Evolutionary conservation across 2,797 vertebrate genomes (phyloP).

Genomic region (Micropoecilia bifurca): DNA sequence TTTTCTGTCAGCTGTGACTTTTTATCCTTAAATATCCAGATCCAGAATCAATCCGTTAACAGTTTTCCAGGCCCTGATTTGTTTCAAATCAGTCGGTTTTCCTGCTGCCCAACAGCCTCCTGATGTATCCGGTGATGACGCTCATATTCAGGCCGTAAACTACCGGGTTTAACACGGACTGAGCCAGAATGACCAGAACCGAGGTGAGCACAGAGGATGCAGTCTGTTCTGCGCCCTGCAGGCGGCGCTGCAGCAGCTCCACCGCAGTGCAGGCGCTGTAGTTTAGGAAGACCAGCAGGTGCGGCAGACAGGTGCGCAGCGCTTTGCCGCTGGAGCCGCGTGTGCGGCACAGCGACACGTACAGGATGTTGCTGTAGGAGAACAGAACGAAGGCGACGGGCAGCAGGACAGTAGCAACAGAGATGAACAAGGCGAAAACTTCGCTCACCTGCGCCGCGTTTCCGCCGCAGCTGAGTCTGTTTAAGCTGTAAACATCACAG

Average conservation of each 20-base stretch:
- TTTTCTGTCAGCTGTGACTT: too few relatives aligned
- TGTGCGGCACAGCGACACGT: conserved; percentile 14
- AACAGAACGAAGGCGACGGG: conserved; percentile 25
- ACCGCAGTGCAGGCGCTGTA: neutral
- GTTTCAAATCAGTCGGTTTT: neutral
- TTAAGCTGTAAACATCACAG: conserved; percentile 26
- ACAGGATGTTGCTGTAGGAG: conserved; percentile 20
- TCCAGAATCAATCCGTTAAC: neutral
- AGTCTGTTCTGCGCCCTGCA: neutral
- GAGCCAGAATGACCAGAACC: neutral
- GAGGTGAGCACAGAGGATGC: neutral
- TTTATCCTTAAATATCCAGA: too few relatives aligned
- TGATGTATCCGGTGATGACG: conserved; percentile 16
- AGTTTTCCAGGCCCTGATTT: too few relatives aligned
- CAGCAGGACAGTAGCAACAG: neutral
- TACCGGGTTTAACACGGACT: conserved; percentile 26
- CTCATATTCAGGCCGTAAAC: conserved; percentile 32
- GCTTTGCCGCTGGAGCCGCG: conserved; percentile 10
- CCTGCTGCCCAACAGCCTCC: conserved; percentile 11
- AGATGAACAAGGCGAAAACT: neutral
- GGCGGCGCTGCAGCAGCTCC: conserved; percentile 18
- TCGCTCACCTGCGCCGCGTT: neutral
- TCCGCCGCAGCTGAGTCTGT: conserved; percentile 22
- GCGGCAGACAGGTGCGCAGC: conserved; percentile 31
- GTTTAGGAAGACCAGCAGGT: conserved; percentile 40